Evolutionary conservation across 2,888 invertebrate species (phyloP).

Genomic region (Apamea crenata): DNA sequence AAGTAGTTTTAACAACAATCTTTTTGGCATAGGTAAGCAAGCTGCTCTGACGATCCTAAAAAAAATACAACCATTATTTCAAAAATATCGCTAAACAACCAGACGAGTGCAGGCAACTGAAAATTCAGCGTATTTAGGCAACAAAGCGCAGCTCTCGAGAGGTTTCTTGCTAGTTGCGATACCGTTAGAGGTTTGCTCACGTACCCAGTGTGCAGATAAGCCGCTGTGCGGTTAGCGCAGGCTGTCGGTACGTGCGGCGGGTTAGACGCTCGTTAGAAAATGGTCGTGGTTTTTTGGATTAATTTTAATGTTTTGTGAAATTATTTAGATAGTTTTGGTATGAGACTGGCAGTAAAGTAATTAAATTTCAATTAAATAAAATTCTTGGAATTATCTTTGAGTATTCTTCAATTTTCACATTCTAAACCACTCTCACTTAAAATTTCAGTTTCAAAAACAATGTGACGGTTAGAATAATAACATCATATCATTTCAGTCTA

Average conservation of each 20-base stretch:
- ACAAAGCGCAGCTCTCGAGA: conserved; percentile 63
- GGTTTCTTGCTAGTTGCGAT: conserved; percentile 58
- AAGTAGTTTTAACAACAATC: neutral
- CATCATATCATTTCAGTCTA: neutral
- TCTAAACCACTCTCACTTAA: neutral
- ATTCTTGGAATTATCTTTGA: neutral
- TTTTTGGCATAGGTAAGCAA: neutral
- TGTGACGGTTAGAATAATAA: neutral
- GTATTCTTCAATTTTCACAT: neutral
- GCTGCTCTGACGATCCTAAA: neutral
- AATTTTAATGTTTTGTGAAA: neutral
- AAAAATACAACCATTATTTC: conserved; percentile 3
- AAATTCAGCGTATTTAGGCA: conserved; percentile 65
- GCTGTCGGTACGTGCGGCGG: conserved; percentile 54
- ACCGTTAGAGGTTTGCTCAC: conserved; percentile 71
- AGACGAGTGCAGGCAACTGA: conserved; percentile 45
- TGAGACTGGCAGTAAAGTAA: neutral
- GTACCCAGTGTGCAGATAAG: conserved; percentile 67
- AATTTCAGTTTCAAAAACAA: too few species aligned
- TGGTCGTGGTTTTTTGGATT: conserved; percentile 14
- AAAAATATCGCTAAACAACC: conserved; percentile 4
- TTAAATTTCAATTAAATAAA: too few species aligned
- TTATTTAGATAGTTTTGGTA: neutral
- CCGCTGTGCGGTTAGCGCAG: conserved; percentile 50
- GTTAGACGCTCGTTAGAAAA: conserved; percentile 61